phyloP scores from a whole-genome alignment of 1,140 invertebrate genomes.

The Pygmarrhopalites habei region DNA sequence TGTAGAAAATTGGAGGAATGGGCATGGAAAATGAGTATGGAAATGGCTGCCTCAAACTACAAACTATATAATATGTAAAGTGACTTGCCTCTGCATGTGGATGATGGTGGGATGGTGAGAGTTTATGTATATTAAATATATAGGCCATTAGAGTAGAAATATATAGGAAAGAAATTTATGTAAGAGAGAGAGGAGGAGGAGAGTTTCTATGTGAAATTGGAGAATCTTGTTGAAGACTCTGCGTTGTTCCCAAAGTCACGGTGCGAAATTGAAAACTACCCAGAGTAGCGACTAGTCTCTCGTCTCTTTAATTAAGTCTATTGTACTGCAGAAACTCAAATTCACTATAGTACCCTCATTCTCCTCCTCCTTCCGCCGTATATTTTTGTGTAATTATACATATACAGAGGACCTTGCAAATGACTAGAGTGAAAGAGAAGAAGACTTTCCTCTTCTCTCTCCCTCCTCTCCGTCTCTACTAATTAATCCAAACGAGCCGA shows the following conservation, averaged over 20 bases:
- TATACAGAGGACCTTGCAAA: not conserved
- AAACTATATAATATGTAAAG: no score
- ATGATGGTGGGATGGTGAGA: no score
- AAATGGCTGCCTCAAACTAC: no score
- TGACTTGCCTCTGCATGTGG: no score
- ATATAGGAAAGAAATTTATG: slow-evolving; percentile 1
- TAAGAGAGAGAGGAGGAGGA: not conserved
- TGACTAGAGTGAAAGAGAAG: slow-evolving; percentile 9
- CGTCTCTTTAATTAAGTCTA: slow-evolving; percentile 37
- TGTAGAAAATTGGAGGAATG: no score
- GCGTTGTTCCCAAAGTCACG: slow-evolving; percentile 10
- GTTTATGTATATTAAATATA: not conserved
- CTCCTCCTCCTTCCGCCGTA: not conserved
- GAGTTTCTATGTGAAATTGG: slow-evolving; percentile 10
- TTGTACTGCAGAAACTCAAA: slow-evolving; percentile 22
- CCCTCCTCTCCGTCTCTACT: not conserved
- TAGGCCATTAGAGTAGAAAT: not conserved
- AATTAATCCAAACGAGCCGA: slow-evolving; percentile 15
- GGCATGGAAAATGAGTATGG: no score
- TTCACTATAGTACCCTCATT: not conserved
- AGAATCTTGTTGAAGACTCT: slow-evolving; percentile 17
- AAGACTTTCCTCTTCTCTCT: slow-evolving; percentile 3
- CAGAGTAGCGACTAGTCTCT: slow-evolving; percentile 11
- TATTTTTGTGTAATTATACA: not conserved
- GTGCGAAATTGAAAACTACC: slow-evolving; percentile 19